A percentile compares a stretch with the other conserved stretches of the same genome.
phyloP scores from a whole-genome alignment of 2,113 vertebrate genomes.

The Formicarius rufipectus region DNA sequence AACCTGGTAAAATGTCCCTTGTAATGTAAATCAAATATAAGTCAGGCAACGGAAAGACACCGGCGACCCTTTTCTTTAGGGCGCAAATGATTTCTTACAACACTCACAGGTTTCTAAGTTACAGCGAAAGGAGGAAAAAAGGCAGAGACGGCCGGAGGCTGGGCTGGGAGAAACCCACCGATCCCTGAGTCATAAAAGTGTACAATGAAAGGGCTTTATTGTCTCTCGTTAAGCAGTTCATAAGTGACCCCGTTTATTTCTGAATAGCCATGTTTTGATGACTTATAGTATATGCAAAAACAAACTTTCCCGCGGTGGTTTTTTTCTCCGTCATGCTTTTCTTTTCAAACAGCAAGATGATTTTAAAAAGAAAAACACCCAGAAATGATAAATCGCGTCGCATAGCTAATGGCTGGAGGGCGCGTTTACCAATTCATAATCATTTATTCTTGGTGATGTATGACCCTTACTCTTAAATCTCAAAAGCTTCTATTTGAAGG shows the following conservation, averaged over 20 bases:
- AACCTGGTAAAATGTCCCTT: not conserved
- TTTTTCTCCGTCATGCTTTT: conserved; percentile 61
- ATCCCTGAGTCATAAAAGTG: conserved; percentile 43
- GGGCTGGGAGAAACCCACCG: conserved; percentile 25
- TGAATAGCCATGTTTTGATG: conserved; percentile 66
- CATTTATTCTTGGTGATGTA: conserved; percentile 90
- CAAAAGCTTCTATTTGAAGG: conserved; percentile 87
- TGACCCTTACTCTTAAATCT: conserved; percentile 85
- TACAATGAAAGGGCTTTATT: conserved; percentile 49
- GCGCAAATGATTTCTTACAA: not conserved
- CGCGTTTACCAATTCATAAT: conserved; percentile 87
- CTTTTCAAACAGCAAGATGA: conserved; percentile 72
- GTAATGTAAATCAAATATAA: not conserved
- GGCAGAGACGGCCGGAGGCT: not conserved
- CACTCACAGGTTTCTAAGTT: not conserved
- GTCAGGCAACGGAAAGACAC: not conserved
- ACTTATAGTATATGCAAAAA: conserved; percentile 74
- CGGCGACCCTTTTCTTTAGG: not conserved
- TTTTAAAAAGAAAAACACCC: conserved; percentile 77
- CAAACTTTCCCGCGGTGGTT: conserved; percentile 75
- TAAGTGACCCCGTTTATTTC: conserved; percentile 51
- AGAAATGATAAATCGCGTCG: conserved; percentile 85
- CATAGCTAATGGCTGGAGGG: conserved; percentile 87
- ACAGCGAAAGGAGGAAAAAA: not conserved
- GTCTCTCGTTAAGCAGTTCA: conserved; percentile 32